phyloP scores from a whole-genome alignment of 2,797 vertebrate genomes.

The Lacerta agilis region DNA sequence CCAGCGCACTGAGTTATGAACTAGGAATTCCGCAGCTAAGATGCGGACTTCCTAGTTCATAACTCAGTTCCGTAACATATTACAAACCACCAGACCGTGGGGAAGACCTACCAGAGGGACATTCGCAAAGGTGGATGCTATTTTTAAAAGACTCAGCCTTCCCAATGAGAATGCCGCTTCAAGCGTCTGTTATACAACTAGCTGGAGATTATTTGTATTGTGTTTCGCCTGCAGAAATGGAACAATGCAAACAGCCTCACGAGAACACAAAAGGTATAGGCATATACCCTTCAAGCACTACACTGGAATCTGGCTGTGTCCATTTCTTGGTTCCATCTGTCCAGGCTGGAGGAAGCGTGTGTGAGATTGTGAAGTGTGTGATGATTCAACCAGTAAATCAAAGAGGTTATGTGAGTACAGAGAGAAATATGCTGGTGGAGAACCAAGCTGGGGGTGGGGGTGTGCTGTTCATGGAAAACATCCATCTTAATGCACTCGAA shows the following conservation, averaged over 20 bases:
- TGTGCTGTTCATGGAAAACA: slow-evolving; percentile 57
- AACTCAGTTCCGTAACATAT: not conserved
- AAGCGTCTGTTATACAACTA: not conserved
- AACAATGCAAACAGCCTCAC: slow-evolving; percentile 10
- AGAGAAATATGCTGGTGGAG: slow-evolving; percentile 44
- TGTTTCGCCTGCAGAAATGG: slow-evolving; percentile 7
- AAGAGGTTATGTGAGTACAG: slow-evolving; percentile 61
- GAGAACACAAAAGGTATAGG: slow-evolving; percentile 28
- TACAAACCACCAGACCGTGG: not conserved
- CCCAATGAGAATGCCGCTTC: not conserved
- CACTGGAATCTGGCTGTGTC: slow-evolving; percentile 28
- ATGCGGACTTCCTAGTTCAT: not conserved
- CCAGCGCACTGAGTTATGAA: too few relatives aligned
- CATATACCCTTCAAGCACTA: slow-evolving; percentile 26
- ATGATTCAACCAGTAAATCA: slow-evolving; percentile 57
- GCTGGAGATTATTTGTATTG: not conserved
- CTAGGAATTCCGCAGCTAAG: too few relatives aligned
- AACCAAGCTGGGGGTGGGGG: not conserved
- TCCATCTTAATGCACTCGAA: slow-evolving; percentile 55
- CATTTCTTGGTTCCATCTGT: slow-evolving; percentile 41
- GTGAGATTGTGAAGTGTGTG: slow-evolving; percentile 22
- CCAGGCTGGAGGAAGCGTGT: slow-evolving; percentile 19
- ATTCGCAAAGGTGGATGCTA: not conserved
- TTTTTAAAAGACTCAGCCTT: not conserved
- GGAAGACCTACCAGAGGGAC: not conserved